Base-by-base conservation (phyloP, 2,797 vertebrate species). In the Crocidura indochinensis region DNA sequence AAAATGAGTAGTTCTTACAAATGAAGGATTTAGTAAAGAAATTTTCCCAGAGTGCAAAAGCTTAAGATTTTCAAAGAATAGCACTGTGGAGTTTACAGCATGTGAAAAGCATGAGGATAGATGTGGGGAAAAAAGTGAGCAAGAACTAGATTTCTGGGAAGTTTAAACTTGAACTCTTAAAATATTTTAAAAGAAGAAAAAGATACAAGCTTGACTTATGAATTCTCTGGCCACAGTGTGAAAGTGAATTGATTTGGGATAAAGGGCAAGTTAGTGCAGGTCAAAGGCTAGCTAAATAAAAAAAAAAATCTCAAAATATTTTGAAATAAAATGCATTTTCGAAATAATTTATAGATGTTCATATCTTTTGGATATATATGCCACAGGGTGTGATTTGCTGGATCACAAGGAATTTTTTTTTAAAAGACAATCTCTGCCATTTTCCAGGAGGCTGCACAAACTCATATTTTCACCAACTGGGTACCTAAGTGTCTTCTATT, bases 1-100 rank as follows among this genome's bases (percentile, higher is more conserved):
- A 90, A 80, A n/a, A 38, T 69, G 60, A 90, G 8, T 73, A 78
- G 31, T 29, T 56, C 69, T 72, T 1, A 60, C 44, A 83, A 46
- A 56, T 71, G 47, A 74, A 53, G 26, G 84, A 46, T 9, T 26
- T 75, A 53, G 6, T 69, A 87, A 69, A 90, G 73, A 14, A 29
- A 20, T 82, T 82, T 67, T 77, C 24, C 46, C 38, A 56, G 75
- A 88, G 24, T 29, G 29, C 74, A 10, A 15, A 78, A 53, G 14
- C 68, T 20, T 38, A 51, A 8, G 9, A 3, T 74, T n/a, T 69
- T 75, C 46, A 74, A 62, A 53, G 44, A n/a, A 27, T 8, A 27
- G 20, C 27, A 17, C 46, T 26, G 56, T 80, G 53, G 46, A 53
- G n/a, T 69, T 38, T 64, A 46, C 31, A 71, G 46, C 44, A 15